Evolutionary conservation across 2,113 vertebrate genomes (phyloP).

Genomic region (Poeciliopsis retropinna): DNA sequence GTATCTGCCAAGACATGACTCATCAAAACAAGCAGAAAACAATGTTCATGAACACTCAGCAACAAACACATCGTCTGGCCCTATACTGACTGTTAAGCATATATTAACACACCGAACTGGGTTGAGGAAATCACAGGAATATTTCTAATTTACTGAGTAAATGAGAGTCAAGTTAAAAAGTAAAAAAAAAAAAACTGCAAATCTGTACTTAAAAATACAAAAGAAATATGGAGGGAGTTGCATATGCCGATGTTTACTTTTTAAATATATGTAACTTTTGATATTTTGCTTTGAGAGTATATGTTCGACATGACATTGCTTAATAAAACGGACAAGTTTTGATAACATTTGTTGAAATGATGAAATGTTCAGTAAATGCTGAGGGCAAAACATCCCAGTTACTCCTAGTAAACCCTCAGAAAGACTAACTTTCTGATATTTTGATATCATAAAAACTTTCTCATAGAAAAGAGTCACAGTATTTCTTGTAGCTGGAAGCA

Average conservation of each 20-base stretch:
- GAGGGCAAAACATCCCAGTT: background rate
- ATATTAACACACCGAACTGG: background rate
- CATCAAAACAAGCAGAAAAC: constrained; percentile 7
- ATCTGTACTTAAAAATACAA: background rate
- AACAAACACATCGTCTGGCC: background rate
- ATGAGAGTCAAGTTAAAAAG: background rate
- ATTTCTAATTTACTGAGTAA: too few species aligned
- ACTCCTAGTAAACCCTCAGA: background rate
- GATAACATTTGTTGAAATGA: background rate
- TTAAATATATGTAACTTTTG: background rate
- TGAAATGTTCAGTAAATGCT: background rate
- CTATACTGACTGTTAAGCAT: background rate
- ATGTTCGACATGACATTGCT: background rate
- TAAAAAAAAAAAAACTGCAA: background rate
- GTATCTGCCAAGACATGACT: background rate
- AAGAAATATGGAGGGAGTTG: background rate
- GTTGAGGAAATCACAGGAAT: background rate
- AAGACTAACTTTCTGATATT: too few species aligned
- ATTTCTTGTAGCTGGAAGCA: background rate
- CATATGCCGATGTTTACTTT: background rate
- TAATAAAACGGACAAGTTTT: background rate
- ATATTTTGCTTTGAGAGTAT: background rate
- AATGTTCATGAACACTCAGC: constrained; percentile 4
- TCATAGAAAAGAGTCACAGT: background rate
- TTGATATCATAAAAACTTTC: background rate